Conservation (phyloP, 1,140 invertebrate species). For the Drosophila pallidifrons region DNA sequence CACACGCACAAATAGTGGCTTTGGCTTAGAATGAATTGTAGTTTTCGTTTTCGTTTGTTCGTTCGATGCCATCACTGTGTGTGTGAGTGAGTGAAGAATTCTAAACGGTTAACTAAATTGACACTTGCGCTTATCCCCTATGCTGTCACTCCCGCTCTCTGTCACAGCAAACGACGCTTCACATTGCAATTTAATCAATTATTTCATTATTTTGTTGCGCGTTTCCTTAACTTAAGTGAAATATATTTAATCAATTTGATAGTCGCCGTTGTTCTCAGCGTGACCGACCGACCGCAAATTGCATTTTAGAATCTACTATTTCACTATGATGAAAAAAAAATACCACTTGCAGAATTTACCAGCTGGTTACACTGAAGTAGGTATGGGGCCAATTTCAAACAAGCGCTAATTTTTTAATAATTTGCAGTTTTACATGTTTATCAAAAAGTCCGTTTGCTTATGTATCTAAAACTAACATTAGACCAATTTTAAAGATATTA, state of each 20-base stretch:
- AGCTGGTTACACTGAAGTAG: neutral
- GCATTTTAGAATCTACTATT: conserved; percentile 1
- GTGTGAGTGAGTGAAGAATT: neutral
- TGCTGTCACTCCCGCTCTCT: neutral
- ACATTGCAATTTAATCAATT: conserved; percentile 17
- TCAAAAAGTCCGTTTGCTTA: too few species aligned
- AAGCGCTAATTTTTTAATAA: neutral
- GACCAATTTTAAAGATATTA: too few species aligned
- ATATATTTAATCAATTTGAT: conserved; percentile 56
- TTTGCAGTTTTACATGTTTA: neutral
- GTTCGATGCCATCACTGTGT: conserved; percentile 30
- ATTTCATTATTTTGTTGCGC: conserved; percentile 17
- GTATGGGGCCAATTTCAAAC: neutral
- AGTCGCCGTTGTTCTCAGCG: conserved; percentile 45
- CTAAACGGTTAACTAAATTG: conserved; percentile 3
- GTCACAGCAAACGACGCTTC: neutral
- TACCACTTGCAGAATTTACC: neutral
- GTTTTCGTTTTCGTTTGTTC: conserved; percentile 49
- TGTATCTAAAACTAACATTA: too few species aligned
- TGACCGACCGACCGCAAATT: conserved; percentile 1
- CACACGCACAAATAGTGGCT: conserved; percentile 39
- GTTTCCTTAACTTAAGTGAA: conserved; percentile 22
- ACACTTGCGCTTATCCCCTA: conserved; percentile 23
- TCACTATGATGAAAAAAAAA: neutral
- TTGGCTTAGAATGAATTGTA: conserved; percentile 59